Percentiles rank a stretch among this genome's conserved stretches.
phyloP scores from a whole-genome alignment of 2,113 vertebrate species.

The Eubucco bourcierii region DNA sequence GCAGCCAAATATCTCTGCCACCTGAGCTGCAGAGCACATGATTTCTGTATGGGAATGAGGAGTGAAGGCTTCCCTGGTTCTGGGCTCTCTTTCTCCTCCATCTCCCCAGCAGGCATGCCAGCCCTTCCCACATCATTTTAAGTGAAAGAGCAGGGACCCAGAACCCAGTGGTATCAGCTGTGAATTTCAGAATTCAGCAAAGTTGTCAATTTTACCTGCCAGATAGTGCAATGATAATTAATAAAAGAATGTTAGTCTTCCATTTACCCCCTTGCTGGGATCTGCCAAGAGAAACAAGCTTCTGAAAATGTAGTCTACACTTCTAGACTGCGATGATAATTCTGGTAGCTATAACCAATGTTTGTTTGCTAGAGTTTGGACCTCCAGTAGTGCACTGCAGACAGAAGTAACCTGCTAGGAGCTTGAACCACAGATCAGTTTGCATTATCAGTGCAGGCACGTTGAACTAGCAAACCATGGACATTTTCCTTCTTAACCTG shows the following conservation, averaged over 20 bases:
- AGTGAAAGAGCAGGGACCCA: neutral
- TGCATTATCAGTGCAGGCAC: neutral
- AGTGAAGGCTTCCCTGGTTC: neutral
- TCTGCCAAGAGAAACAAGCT: neutral
- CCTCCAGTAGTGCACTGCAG: neutral
- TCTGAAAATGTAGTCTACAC: neutral
- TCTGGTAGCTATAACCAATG: neutral
- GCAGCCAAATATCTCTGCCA: neutral
- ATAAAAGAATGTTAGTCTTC: neutral
- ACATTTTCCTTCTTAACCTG: slow-evolving; percentile 1
- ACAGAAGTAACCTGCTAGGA: neutral
- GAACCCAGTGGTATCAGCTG: neutral
- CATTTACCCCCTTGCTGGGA: neutral
- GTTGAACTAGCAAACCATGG: neutral
- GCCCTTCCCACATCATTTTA: neutral
- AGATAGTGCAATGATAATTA: neutral
- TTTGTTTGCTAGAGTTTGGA: neutral
- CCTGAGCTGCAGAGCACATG: neutral
- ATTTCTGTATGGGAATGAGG: neutral
- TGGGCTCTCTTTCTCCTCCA: rapidly evolving
- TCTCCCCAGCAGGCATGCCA: neutral
- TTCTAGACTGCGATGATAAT: neutral
- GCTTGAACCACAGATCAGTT: neutral
- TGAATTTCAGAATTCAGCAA: neutral
- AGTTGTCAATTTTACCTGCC: neutral